phyloP scores from a whole-genome alignment of 2,888 invertebrate species.

The Sycophila texana region DNA sequence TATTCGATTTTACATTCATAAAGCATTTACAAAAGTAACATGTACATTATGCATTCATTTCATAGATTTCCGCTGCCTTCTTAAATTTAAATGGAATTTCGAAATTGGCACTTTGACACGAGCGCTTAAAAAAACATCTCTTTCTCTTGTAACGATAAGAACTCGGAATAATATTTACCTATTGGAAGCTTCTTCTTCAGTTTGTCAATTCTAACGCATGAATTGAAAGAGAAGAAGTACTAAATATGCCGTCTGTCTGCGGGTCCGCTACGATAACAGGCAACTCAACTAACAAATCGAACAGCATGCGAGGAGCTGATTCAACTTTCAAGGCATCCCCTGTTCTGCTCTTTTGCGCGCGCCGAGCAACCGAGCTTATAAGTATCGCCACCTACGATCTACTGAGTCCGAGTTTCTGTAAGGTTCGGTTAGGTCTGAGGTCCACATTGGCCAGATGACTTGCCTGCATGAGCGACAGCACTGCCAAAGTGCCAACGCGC shows the following conservation, averaged over 20 bases:
- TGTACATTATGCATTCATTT: conserved; percentile 46
- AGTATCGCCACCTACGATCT: conserved; percentile 35
- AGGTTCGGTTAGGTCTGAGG: conserved; percentile 19
- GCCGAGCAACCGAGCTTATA: neutral
- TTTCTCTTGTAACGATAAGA: neutral
- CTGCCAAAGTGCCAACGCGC: no score
- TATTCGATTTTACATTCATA: conserved; percentile 27
- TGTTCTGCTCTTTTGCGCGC: conserved; percentile 10
- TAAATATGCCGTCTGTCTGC: neutral
- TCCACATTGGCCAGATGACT: neutral
- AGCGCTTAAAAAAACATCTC: conserved; percentile 13
- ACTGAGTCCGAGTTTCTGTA: neutral
- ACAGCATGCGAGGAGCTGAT: neutral
- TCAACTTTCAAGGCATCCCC: neutral
- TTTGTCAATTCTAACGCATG: conserved; percentile 1
- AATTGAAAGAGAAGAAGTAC: neutral
- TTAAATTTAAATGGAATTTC: conserved; percentile 37
- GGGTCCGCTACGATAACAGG: neutral
- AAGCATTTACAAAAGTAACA: neutral
- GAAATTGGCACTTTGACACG: neutral
- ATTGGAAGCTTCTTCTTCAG: conserved; percentile 23
- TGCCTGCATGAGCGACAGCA: no score
- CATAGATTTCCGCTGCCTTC: conserved; percentile 13
- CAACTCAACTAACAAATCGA: neutral
- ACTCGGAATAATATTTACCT: conserved; percentile 25